Base-by-base conservation (phyloP, 1,140 invertebrate species). In the Liolophura sinensis region DNA sequence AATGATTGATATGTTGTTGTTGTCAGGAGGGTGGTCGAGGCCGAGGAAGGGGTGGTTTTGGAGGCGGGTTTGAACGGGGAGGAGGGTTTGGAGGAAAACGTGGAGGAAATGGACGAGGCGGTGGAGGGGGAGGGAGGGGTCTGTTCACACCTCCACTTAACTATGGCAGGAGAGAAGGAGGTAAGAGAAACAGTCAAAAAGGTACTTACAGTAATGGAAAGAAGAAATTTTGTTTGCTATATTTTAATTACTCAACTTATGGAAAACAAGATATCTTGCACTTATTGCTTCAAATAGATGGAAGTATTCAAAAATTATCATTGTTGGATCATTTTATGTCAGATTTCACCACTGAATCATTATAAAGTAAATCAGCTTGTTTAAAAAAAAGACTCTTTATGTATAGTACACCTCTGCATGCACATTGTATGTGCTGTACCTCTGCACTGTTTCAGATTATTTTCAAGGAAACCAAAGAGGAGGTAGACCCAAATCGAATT, bases 131-230 rank as follows among this genome's bases (percentile, higher is more conserved):
- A 22, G 68, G 76, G 59, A 78, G 78, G 4, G 68, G 75, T 9
- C 83, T 83, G 65, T 79, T 81, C 48, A 81, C 74, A 24, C 78
- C 82, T 31, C 82, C 78, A 20, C 73, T 71, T 11, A 76, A 71
- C 49, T 83, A 82, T 64, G 67, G 66, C 48, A 75, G 80, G 51
- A 71, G 75, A 56, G 71, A 75, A 16, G 22, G 48, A 16, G 40
- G 59, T 40, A 54, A 65, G 67, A 52, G 61, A 73, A 48, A 40
- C 60, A 51, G 9, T 55, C 60, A 51, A 67, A 67, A 22, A 62
- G 59, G 47, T 67, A 50, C 27, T 68, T 59, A 56, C 51, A 63
- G 68, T 59, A 60, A 52, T 57, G 9, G 15, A 50, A 22, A 49
- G 46, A 20, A n/a, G 49, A 25, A 20, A 16, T 52, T 0, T 52